phyloP scores from a whole-genome alignment of 2,113 vertebrate genomes.

The Origma solitaria region DNA sequence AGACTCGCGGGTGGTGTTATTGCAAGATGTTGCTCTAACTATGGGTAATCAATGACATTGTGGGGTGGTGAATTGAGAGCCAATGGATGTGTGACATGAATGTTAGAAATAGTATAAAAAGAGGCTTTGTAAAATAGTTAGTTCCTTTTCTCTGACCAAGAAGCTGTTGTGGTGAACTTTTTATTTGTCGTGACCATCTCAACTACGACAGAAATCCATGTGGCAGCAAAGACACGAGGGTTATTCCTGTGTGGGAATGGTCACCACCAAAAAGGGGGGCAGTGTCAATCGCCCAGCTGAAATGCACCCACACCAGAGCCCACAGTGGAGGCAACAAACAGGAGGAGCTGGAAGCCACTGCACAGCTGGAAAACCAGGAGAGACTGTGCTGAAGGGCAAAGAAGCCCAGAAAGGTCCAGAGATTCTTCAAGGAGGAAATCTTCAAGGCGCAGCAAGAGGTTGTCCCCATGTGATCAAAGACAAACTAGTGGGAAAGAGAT shows the following conservation, averaged over 20 bases:
- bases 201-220: no score
- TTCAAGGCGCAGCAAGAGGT: neutral
- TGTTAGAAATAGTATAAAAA: no score
- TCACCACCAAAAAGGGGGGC: neutral
- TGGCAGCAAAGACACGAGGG: neutral
- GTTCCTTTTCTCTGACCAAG: no score
- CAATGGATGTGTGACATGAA: no score
- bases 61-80: no score
- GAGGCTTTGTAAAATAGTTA: no score
- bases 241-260: neutral
- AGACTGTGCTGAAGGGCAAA: neutral
- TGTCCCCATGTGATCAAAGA: neutral
- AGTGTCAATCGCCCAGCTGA: neutral
- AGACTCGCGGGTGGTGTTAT: no score
- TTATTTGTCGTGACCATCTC: no score
- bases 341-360: neutral
- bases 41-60: no score
- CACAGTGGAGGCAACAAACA: rapidly evolving
- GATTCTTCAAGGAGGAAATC: neutral
- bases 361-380: neutral
- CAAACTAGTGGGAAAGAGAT: neutral
- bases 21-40: no score
- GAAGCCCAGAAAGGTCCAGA: neutral
- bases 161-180: no score
- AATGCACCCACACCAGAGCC: neutral